Percentiles rank a stretch among this genome's conserved stretches.
Evolutionary conservation across 1,140 invertebrate species (phyloP).

Genomic region (Drosophila paulistorum): DNA sequence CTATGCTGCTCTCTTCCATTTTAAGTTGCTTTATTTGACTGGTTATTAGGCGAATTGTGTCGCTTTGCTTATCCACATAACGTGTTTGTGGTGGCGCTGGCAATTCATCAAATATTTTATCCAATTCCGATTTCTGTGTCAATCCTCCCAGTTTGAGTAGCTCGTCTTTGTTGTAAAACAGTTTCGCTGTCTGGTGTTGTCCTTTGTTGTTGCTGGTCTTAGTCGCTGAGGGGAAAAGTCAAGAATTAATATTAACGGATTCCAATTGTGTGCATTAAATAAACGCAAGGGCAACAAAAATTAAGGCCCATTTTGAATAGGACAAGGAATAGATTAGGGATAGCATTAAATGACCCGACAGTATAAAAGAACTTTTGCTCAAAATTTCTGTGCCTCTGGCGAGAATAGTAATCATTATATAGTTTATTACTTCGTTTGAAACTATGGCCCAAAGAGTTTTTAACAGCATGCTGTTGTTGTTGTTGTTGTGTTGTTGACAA

Average conservation of each 20-base stretch:
- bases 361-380: neutral
- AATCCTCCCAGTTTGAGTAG: conserved; percentile 34
- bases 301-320: conserved; percentile 6
- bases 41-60: conserved; percentile 29
- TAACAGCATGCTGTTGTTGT: neutral
- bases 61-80: conserved; percentile 34
- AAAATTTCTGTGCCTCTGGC: conserved; percentile 56
- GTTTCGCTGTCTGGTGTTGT: conserved; percentile 21
- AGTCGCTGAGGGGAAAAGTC: neutral
- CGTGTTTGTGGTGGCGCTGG: conserved; percentile 51
- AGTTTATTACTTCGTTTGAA: conserved; percentile 66
- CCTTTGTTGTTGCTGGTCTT: conserved; percentile 30
- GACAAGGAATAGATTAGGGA: neutral
- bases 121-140: conserved; percentile 40
- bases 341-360: neutral
- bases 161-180: conserved; percentile 52
- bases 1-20: neutral
- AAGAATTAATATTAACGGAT: conserved; percentile 10
- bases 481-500: neutral
- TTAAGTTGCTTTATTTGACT: conserved; percentile 37
- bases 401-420: conserved; percentile 18
- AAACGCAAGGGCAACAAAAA: conserved; percentile 31
- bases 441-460: conserved; percentile 37
- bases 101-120: conserved; percentile 58
- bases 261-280: neutral